Conservation (phyloP, 2,113 vertebrate genomes). For the Ptilorrhoa leucosticta region DNA sequence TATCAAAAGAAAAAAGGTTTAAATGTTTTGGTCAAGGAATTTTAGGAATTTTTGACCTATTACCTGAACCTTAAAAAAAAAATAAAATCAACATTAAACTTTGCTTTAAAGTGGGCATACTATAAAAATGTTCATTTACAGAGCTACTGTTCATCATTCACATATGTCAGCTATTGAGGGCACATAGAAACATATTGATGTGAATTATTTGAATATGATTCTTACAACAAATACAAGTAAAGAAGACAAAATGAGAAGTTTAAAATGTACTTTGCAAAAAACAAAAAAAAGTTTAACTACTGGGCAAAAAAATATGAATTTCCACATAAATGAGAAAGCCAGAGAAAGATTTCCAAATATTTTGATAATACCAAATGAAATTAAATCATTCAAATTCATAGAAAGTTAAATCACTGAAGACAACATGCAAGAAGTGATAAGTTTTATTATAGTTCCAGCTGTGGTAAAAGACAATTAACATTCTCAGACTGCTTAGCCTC, state of each 20-base stretch:
- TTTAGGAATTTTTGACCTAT: not conserved
- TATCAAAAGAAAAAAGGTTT: not conserved
- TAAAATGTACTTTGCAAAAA: not conserved
- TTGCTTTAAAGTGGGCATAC: not conserved
- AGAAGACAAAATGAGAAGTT: not conserved
- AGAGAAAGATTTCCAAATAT: not conserved
- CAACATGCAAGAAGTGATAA: not conserved
- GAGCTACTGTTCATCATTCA: not conserved
- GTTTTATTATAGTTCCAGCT: not conserved
- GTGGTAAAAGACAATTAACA: not conserved
- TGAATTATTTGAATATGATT: not conserved
- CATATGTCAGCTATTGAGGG: not conserved
- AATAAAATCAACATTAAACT: not conserved
- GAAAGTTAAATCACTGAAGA: not conserved
- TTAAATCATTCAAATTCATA: not conserved
- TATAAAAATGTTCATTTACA: not conserved
- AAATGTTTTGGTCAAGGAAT: not conserved
- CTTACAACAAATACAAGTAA: not conserved
- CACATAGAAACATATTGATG: not conserved
- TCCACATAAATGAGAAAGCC: not conserved
- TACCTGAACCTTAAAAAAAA: not conserved
- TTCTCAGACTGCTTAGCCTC: not conserved
- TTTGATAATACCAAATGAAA: not conserved
- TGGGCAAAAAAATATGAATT: not conserved
- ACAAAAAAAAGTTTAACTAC: not conserved